Base-by-base conservation (phyloP, 1,140 invertebrate genomes). In the Aphelinus certus region DNA sequence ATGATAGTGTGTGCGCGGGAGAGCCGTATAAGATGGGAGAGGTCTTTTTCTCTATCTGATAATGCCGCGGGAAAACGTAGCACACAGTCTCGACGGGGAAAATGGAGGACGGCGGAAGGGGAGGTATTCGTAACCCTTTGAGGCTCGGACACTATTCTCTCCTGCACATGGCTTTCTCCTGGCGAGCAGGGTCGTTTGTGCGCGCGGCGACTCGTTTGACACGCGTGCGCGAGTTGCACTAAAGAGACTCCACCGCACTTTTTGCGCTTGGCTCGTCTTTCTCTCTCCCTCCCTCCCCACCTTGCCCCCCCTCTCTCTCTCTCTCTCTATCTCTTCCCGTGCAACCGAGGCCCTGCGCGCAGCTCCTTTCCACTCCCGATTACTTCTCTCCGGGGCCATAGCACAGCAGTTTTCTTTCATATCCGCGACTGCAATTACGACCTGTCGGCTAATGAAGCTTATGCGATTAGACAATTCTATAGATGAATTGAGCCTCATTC, bases 121-220 rank as follows among this genome's bases (percentile, higher is more conserved):
- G 26, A 26, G 26, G 26, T 26, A 66, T 66, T 66, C 63, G 49
- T 47, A 55, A 66, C 45, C 64, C 51, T 66, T 66, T 66, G 64
- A 66, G 7, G 51, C 42, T 45, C 58, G 9, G 51, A 66, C 47
- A 42, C 63, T 26, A 49, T 51, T 65, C n/a, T 65, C 48, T 51
- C 49, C 42, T 48, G 4, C n/a, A 7, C 26, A 26, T 26, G 26
- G 26, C 26, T 26, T 26, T 65, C n/a, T 65, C 60, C 9, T 49
- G 1, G 5, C 26, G 42, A 61, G 45, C 51, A 26, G 26, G 26
- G 64, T 55, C 64, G 53, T 66, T 66, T 43, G n/a, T 7, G 4
- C 4, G 26, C 56, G 56, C 56, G 43, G 56, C 26, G 26, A 3
- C 56, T 43, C 49, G 45, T 66, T 66, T 42, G 58, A 61, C 58